Evolutionary conservation across 2,888 invertebrate genomes (phyloP), one percentile per base, ranked within the genome.

Genomic region (Rotaria magnacalcarata): DNA sequence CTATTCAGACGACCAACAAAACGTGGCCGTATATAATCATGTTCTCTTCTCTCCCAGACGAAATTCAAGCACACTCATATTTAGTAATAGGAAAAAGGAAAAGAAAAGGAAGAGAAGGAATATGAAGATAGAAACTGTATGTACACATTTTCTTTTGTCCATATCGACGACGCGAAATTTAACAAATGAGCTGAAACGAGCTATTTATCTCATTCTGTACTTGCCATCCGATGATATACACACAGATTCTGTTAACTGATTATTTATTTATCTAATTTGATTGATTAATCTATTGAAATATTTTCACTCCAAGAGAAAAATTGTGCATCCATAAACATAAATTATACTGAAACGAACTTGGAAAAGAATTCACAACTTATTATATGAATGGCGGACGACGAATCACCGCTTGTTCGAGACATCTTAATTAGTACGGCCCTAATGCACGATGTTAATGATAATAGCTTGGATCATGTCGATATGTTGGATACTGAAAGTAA

Each of bases 351-450:
- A 27, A 67, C 67, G 16, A 34, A 16, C 14, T 34, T 34, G 34
- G n/a, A 58, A n/a, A 24, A 27, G 2, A 50, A 11, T 67, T 5
- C 11, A 67, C 27, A 67, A 34, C 8, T 67, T 16, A 11, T 5
- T 5, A 11, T 67, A 34, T 3, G 10, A 27, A 67, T 67, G 67
- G 34, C 34, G 14, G 67, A 67, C 67, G 67, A 67, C 34, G n/a
- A 67, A 34, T 67, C 67, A 34, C 67, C 67, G 34, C 67, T 67
- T 67, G 14, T 67, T 67, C 67, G 67, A 67, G 67, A 67, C 34
- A 67, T 67, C 11, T 27, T 27, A 4, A 67, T 67, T 67, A 67
- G 67, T 67, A 21, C 27, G 10, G 67, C 67, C 11, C 8, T 34
- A 11, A 67, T 67, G 3, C 27, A 6, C 5, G 67, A 67, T 34